A percentile compares a stretch with the other conserved stretches of the same genome.
These are phyloP conservation scores for Lypha dubia DNA, from an alignment of 2,888 invertebrate species.

Conservation along the genomic window DNA sequence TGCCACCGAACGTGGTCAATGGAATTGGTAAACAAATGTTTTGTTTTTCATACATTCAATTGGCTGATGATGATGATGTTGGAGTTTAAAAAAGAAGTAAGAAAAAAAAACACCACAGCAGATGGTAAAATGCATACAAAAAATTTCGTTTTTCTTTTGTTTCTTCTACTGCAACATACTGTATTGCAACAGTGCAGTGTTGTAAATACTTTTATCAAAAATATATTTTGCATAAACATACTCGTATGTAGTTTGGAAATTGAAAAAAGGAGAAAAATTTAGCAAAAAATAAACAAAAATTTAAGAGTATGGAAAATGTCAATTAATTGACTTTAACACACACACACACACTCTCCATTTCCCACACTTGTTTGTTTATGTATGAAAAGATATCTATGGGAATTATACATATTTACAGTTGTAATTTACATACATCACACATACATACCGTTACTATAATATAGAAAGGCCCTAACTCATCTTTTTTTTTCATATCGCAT, in stretches of 20 bases:
- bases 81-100: neutral
- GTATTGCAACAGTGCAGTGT: constrained; percentile 20
- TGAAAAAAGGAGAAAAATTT: constrained; percentile 48
- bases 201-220: constrained; percentile 32
- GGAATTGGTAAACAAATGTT: constrained; percentile 71
- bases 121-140: constrained; percentile 13
- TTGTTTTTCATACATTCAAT: constrained; percentile 67
- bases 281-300: constrained; percentile 20
- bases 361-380: no score
- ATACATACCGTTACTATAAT: no score
- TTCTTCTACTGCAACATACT: neutral
- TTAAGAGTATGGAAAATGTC: constrained; percentile 41
- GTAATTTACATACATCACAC: no score
- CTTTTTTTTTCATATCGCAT: no score
- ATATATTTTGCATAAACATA: constrained; percentile 26
- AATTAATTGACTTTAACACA: constrained; percentile 49
- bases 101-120: neutral
- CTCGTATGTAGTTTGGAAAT: constrained; percentile 58
- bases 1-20: constrained; percentile 72
- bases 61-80: constrained; percentile 59
- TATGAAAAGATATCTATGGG: no score
- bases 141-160: neutral
- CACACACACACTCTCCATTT: no score
- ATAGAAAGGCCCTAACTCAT: no score
- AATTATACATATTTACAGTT: no score